Conservation (phyloP, 2,797 vertebrate genomes). For the Melanitta fusca region DNA sequence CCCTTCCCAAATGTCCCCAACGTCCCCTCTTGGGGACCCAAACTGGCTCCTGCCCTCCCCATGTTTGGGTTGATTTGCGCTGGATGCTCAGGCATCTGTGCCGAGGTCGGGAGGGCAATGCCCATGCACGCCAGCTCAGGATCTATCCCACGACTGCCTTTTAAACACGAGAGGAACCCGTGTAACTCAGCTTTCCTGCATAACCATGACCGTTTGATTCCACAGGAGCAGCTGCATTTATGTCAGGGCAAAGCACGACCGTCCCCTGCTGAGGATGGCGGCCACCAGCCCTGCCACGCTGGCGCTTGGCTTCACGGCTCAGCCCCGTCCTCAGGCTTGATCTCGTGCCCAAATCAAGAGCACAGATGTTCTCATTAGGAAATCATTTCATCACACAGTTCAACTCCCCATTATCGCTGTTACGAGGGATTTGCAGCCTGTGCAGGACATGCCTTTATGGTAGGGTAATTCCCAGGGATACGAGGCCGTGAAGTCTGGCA, state of each 20-base stretch:
- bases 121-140: fast-evolving
- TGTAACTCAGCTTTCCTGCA: background rate
- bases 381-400: background rate
- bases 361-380: background rate
- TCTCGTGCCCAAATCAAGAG: background rate
- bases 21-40: background rate
- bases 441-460: background rate
- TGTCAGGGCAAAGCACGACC: background rate
- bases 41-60: background rate
- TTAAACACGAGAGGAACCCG: background rate
- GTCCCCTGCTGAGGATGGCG: fast-evolving
- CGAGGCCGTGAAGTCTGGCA: background rate
- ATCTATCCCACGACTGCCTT: background rate
- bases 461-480: background rate
- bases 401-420: background rate
- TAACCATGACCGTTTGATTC: background rate
- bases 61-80: fast-evolving
- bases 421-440: fast-evolving
- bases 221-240: no score
- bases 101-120: fast-evolving
- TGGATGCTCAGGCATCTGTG: background rate
- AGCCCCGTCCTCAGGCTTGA: background rate
- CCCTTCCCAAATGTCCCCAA: background rate
- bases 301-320: background rate
- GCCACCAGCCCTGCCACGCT: background rate